Percentiles rank a stretch among this genome's conserved stretches.
Evolutionary conservation across 2,888 invertebrate genomes (phyloP).

Genomic region (Pammene fasciana): DNA sequence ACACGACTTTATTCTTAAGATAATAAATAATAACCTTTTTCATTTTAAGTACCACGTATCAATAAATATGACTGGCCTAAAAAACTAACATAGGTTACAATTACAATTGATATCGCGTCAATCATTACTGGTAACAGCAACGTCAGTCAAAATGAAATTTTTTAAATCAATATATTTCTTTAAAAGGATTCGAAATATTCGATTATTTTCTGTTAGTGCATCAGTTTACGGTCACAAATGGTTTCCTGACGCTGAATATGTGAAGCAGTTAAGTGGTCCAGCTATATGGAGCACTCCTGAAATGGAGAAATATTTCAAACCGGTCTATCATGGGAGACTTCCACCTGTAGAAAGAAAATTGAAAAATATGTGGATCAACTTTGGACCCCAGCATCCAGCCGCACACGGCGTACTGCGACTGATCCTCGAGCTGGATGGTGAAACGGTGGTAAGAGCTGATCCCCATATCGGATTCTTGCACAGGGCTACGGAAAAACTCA

Average conservation of each 20-base stretch:
- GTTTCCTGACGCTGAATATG: constrained; percentile 86
- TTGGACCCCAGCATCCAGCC: constrained; percentile 95
- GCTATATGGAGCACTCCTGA: constrained; percentile 83
- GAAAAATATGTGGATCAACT: constrained; percentile 89
- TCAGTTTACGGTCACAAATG: constrained; percentile 70
- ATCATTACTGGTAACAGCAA: constrained; percentile 11
- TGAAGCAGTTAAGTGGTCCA: constrained; percentile 80
- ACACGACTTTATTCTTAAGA: no score
- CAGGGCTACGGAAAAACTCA: constrained; percentile 94
- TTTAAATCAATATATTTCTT: constrained; percentile 1
- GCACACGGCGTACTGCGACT: constrained; percentile 94
- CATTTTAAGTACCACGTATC: no score
- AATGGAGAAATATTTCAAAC: constrained; percentile 65
- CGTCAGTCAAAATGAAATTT: constrained; percentile 20
- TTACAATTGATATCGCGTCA: not conserved
- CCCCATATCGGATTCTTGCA: constrained; percentile 95
- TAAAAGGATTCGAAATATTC: constrained; percentile 39
- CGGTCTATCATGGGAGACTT: constrained; percentile 62
- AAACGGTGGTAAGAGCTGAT: constrained; percentile 90
- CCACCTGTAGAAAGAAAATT: constrained; percentile 83
- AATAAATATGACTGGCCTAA: not conserved
- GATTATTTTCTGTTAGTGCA: constrained; percentile 53
- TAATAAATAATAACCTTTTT: no score
- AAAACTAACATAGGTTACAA: not conserved
- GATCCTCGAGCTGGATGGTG: constrained; percentile 91